Evolutionary conservation across 2,797 vertebrate species (phyloP), one percentile per base, ranked within the genome.

Genomic region (Enteromius treurensis): DNA sequence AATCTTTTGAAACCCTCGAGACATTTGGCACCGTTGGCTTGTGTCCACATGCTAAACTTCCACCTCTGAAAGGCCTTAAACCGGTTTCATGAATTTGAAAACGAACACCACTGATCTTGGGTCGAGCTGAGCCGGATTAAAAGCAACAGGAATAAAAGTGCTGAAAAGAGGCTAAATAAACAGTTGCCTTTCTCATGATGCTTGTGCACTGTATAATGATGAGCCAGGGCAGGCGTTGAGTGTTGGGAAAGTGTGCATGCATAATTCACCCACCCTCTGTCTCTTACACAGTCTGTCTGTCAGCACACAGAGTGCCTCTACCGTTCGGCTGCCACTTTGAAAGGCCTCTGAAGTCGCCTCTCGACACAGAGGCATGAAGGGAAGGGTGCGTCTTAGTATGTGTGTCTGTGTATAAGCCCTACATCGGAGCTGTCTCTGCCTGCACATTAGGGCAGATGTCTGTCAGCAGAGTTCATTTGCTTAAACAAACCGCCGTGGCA

Each of bases 111-210:
- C 85, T 86, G 86, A 89, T 88, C 84, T 45, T 80, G 76, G 53
- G 64, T 23, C 17, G 19, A 34, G 65, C 37, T 83, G 82, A 82
- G 69, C 69, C 77, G 84, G 85, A 88, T 88, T 76, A 83, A 90
- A 91, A 88, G 90, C 90, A 90, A 91, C 90, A 92, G 90, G 90
- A 92, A 90, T 90, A 76, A 92, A 90, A 90, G 86, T 91, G 91
- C 91, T 91, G 88, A 93, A 93, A 93, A 90, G 91, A 81, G 91
- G 86, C 88, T 90, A 90, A 90, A 89, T 84, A 91, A 89, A 91
- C 90, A 93, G 90, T 91, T 91, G 90, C 90, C 89, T 91, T 93
- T 94, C 92, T 93, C 94, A 92, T 90, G 91, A 89, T 79, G 70
- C 2, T 88, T 92, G 60, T 90, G 91, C 82, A 90, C 88, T 86